Percentiles rank a stretch among this genome's conserved stretches.
Evolutionary conservation across 53 echinoderm and acorn worm species (phyloP).

Genomic region (Pentamera pediparva): DNA sequence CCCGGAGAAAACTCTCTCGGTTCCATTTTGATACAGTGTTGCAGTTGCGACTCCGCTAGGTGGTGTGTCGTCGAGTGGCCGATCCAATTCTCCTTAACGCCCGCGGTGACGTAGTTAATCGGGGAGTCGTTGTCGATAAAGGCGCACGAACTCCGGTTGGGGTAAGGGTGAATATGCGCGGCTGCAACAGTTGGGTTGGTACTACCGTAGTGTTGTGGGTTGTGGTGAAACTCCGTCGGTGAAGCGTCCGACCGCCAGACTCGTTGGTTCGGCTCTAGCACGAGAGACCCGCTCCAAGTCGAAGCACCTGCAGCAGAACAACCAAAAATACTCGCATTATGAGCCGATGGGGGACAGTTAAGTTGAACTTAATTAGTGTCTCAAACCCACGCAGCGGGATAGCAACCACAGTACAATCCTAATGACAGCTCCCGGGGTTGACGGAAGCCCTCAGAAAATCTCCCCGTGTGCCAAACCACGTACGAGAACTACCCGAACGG

Average conservation of each 20-base stretch:
- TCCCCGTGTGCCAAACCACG: background rate
- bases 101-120: background rate
- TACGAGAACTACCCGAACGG: no score
- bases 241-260: slow-evolving; percentile 28
- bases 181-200: no score
- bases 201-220: slow-evolving; percentile 5
- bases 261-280: slow-evolving; percentile 19
- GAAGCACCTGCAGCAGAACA: slow-evolving; percentile 26
- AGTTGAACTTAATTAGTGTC: slow-evolving; percentile 29
- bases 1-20: slow-evolving; percentile 49
- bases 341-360: slow-evolving; percentile 20
- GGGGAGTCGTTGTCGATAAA: background rate
- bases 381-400: slow-evolving; percentile 28
- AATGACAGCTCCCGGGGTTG: slow-evolving; percentile 16
- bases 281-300: slow-evolving; percentile 18
- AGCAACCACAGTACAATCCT: slow-evolving; percentile 19
- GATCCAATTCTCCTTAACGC: background rate
- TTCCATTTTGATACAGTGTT: slow-evolving; percentile 59
- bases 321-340: slow-evolving; percentile 7
- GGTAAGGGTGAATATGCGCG: slow-evolving; percentile 3
- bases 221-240: slow-evolving; percentile 23
- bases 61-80: background rate
- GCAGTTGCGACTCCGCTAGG: slow-evolving; percentile 1
- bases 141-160: slow-evolving; percentile 29
- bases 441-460: background rate